Percentiles rank a stretch among this genome's conserved stretches.
phyloP scores from a whole-genome alignment of 2,797 vertebrate genomes.

The Notamacropus eugenii region DNA sequence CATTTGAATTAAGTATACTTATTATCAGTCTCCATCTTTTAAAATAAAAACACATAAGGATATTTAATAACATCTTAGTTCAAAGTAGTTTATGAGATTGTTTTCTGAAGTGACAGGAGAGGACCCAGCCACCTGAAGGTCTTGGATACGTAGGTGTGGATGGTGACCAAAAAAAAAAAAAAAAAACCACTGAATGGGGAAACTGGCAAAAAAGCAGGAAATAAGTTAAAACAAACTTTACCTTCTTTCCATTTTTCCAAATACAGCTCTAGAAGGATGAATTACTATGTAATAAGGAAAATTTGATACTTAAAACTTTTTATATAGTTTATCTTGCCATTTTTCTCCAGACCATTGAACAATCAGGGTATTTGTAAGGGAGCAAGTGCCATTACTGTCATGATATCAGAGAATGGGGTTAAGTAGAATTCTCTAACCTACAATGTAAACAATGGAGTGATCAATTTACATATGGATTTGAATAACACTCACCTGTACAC shows the following conservation, averaged over 20 bases:
- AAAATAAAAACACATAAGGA: constrained; percentile 1
- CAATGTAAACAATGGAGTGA: constrained; percentile 16
- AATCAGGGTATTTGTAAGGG: constrained; percentile 23
- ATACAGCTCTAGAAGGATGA: neutral
- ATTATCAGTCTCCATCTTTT: neutral
- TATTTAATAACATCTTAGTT: neutral
- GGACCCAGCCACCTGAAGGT: neutral
- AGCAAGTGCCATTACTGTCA: constrained; percentile 34
- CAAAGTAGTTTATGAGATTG: constrained; percentile 22
- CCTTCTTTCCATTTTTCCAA: constrained; percentile 31
- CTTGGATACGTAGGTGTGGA: neutral
- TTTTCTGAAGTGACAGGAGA: neutral
- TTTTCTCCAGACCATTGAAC: neutral
- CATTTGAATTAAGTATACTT: neutral
- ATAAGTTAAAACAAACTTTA: neutral
- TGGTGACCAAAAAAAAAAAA: neutral
- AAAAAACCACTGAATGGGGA: neutral
- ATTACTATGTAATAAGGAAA: neutral
- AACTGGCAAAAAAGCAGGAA: neutral
- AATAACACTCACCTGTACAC: constrained; percentile 23
- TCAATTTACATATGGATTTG: neutral
- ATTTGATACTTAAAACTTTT: constrained; percentile 11
- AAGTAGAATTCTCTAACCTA: constrained; percentile 30
- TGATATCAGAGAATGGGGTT: constrained; percentile 7
- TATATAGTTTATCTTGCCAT: neutral